Conservation (phyloP, 2,113 vertebrate genomes). For the Pampusana beccarii region DNA sequence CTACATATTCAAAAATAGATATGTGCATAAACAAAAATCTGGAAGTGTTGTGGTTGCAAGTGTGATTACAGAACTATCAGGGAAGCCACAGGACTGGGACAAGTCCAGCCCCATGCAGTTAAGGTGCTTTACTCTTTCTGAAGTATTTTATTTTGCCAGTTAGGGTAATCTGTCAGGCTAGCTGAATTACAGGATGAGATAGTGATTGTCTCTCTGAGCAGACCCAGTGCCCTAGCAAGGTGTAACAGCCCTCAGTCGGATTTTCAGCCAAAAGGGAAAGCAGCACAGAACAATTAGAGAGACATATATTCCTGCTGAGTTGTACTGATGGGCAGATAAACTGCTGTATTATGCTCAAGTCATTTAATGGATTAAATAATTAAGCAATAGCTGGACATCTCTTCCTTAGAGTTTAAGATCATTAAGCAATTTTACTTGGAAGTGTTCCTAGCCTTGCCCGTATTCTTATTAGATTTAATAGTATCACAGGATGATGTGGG, state of each 20-base stretch:
- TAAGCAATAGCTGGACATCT: slow-evolving; percentile 40
- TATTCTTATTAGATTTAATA: slow-evolving; percentile 38
- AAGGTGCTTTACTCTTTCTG: background rate
- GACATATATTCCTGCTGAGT: background rate
- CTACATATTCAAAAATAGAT: background rate
- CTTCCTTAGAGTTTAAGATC: slow-evolving; percentile 51
- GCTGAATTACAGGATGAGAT: background rate
- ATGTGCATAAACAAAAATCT: background rate
- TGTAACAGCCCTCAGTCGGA: background rate
- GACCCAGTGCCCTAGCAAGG: background rate
- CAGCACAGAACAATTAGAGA: background rate
- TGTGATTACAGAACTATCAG: background rate
- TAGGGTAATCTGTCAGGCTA: background rate
- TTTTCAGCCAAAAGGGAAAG: slow-evolving; percentile 4
- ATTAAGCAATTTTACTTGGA: slow-evolving; percentile 42
- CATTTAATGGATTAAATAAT: slow-evolving; percentile 34
- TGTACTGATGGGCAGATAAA: background rate
- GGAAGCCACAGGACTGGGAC: background rate
- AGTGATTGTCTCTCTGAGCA: background rate
- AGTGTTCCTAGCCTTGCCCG: background rate
- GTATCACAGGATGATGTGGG: background rate
- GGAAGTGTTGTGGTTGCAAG: background rate
- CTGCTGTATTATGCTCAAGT: background rate
- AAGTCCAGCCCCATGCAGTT: background rate
- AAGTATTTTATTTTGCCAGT: background rate